Evolutionary conservation across 1,140 invertebrate genomes (phyloP).

Genomic region (Andricus grossulariae): DNA sequence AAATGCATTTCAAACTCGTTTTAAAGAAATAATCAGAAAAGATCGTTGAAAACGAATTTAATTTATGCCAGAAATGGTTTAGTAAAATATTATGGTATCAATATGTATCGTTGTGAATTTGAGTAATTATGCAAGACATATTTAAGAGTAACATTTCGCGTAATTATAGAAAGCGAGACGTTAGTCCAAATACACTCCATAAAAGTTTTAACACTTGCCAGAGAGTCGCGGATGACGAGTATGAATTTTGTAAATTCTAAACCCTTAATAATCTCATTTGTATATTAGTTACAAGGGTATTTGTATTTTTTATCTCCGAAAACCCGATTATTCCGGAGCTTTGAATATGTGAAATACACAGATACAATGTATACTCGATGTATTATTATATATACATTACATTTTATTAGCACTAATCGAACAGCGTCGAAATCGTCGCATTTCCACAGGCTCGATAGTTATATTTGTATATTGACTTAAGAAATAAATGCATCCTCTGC

Average conservation of each 20-base stretch:
- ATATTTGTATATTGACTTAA: conserved; percentile 40
- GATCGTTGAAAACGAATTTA: no score
- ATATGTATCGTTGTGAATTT: no score
- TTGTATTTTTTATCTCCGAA: conserved; percentile 29
- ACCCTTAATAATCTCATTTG: conserved; percentile 1
- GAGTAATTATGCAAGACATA: no score
- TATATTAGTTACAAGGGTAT: not conserved
- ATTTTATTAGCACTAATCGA: conserved; percentile 21
- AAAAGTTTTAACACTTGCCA: not conserved
- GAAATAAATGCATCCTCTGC: conserved; percentile 39
- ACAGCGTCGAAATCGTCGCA: conserved; percentile 5
- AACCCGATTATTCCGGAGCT: not conserved
- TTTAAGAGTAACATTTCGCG: no score
- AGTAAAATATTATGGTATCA: no score
- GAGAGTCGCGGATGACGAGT: not conserved
- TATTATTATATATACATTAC: not conserved
- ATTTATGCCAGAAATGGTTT: no score
- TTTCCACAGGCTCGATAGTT: conserved; percentile 20
- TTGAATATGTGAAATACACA: conserved; percentile 12
- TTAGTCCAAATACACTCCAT: no score
- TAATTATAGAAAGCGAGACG: no score
- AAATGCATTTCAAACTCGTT: not conserved
- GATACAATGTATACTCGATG: conserved; percentile 9
- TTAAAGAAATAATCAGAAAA: no score
- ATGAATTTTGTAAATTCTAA: conserved; percentile 22